phyloP scores from a whole-genome alignment of 2,888 invertebrate species.

The Glaucopsyche alexis region DNA sequence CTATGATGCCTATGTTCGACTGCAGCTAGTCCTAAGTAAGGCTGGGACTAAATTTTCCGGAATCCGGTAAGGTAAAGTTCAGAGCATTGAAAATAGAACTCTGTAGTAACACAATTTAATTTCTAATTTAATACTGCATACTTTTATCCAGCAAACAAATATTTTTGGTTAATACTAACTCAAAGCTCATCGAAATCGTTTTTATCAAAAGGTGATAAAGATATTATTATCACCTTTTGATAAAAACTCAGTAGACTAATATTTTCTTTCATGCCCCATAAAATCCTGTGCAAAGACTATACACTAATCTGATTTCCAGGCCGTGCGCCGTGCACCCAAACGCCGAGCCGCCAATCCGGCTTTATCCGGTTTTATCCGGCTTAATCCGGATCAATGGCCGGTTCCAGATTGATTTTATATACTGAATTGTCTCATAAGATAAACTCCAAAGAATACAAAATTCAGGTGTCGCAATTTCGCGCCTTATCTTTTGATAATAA shows the following conservation, averaged over 20 bases:
- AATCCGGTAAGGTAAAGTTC: too few relatives aligned
- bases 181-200: too few relatives aligned
- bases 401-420: neutral
- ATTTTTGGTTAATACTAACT: too few relatives aligned
- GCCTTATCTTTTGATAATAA: neutral
- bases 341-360: neutral
- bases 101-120: too few relatives aligned
- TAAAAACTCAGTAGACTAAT: neutral
- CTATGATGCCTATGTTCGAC: too few relatives aligned
- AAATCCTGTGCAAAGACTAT: neutral
- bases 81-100: too few relatives aligned
- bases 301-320: constrained; percentile 6
- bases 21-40: too few relatives aligned
- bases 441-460: neutral
- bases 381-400: constrained; percentile 19
- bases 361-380: constrained; percentile 1
- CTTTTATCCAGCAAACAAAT: neutral
- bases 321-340: neutral
- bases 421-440: constrained; percentile 20
- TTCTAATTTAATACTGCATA: constrained; percentile 1
- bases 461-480: neutral
- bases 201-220: too few relatives aligned
- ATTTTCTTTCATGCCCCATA: neutral
- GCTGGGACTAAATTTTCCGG: too few relatives aligned
- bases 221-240: too few relatives aligned